Conservation (phyloP, 2,888 invertebrate species). For the Nesidiocoris tenuis region DNA sequence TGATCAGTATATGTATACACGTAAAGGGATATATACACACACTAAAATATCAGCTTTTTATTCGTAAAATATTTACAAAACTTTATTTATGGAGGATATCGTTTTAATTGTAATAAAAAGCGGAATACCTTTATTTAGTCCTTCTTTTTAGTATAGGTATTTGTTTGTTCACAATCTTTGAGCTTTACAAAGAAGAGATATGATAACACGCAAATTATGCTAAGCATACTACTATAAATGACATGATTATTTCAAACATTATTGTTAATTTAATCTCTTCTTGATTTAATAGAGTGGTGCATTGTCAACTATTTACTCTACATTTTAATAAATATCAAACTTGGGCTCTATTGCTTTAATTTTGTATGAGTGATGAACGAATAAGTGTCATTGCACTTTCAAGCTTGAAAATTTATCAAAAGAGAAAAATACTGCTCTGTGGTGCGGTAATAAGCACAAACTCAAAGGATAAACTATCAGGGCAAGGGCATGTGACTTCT, state of each 20-base stretch:
- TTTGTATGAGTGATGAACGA: neutral
- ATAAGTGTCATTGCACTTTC: neutral
- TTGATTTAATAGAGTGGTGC: conserved; percentile 2
- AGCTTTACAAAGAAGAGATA: conserved; percentile 43
- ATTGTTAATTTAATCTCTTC: conserved; percentile 26
- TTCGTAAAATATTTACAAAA: conserved; percentile 43
- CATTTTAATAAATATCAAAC: no score
- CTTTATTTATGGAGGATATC: conserved; percentile 34
- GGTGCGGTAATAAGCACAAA: conserved; percentile 30
- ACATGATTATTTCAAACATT: conserved; percentile 49
- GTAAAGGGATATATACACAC: conserved; percentile 43
- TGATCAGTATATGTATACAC: conserved; percentile 32
- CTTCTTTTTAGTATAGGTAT: conserved; percentile 20
- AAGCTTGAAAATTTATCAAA: conserved; percentile 11
- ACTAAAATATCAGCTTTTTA: conserved; percentile 42
- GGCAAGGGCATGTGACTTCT: conserved; percentile 41
- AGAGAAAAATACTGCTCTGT: conserved; percentile 21
- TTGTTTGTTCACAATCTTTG: conserved; percentile 32
- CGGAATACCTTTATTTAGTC: conserved; percentile 32
- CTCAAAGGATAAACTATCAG: conserved; percentile 25
- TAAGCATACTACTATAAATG: conserved; percentile 49
- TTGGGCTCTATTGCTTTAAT: no score
- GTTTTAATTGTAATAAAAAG: conserved; percentile 27
- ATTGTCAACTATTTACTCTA: neutral
- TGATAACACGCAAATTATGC: conserved; percentile 47